Percentiles rank a stretch among this genome's conserved stretches.
phyloP scores from a whole-genome alignment of 2,888 invertebrate genomes.

The Drosophila neonasuta region DNA sequence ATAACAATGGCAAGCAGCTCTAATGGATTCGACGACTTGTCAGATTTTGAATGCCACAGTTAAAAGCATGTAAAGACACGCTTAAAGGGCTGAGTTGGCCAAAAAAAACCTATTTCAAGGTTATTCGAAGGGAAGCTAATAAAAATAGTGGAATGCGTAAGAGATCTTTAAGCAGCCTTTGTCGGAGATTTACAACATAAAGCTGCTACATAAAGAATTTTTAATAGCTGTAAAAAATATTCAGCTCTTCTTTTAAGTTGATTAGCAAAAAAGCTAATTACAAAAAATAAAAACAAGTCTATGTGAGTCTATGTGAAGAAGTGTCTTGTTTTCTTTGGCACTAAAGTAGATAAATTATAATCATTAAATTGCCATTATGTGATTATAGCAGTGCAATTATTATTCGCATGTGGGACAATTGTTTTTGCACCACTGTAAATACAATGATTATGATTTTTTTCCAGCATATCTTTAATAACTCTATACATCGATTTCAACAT shows the following conservation, averaged over 20 bases:
- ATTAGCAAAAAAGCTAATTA: too few relatives aligned
- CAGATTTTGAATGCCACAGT: constrained; percentile 33
- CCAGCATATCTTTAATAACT: constrained; percentile 22
- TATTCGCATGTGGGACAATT: neutral
- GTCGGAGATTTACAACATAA: neutral
- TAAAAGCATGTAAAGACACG: constrained; percentile 15
- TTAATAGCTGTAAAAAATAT: neutral
- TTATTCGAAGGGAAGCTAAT: neutral
- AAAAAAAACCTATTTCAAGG: constrained; percentile 23
- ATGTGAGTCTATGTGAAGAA: too few relatives aligned
- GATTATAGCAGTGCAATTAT: neutral
- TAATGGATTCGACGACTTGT: constrained; percentile 47
- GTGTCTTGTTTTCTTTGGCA: too few relatives aligned
- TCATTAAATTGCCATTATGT: neutral
- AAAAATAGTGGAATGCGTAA: neutral
- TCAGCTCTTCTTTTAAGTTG: too few relatives aligned
- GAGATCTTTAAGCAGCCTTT: neutral
- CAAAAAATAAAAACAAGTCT: too few relatives aligned
- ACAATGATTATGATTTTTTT: constrained; percentile 2
- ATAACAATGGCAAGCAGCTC: constrained; percentile 30
- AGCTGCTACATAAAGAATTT: neutral
- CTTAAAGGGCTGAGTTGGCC: constrained; percentile 21
- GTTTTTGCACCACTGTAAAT: constrained; percentile 8
- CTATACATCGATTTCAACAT: constrained; percentile 32
- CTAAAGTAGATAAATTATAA: neutral